Conservation (phyloP, 2,113 vertebrate species). For the Lutjanus erythropterus region DNA sequence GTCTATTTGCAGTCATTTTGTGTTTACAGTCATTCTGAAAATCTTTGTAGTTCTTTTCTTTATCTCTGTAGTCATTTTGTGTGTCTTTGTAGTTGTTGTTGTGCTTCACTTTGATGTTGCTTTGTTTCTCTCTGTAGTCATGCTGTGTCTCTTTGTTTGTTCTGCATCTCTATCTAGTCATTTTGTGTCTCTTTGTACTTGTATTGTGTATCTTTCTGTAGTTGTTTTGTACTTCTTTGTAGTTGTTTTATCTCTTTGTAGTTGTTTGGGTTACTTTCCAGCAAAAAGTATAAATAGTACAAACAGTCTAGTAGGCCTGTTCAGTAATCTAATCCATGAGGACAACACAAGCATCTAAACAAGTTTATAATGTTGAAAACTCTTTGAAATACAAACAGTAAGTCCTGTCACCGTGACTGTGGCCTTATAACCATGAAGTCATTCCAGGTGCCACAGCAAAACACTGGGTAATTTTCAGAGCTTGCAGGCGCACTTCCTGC, state of each 20-base stretch:
- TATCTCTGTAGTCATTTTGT: too few relatives aligned
- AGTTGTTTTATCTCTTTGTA: not conserved
- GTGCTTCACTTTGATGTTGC: too few relatives aligned
- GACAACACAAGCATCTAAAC: not conserved
- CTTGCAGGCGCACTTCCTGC: not conserved
- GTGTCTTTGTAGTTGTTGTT: too few relatives aligned
- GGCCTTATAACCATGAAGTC: not conserved
- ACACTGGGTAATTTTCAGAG: too few relatives aligned
- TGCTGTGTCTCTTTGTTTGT: not conserved
- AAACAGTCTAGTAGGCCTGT: not conserved
- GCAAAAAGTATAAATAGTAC: not conserved
- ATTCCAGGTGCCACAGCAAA: not conserved
- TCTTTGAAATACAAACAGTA: not conserved
- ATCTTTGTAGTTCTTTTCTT: too few relatives aligned
- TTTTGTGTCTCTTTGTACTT: not conserved
- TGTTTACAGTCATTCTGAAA: too few relatives aligned
- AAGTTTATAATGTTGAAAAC: not conserved
- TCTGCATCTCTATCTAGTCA: too few relatives aligned
- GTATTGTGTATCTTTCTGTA: not conserved
- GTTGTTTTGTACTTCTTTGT: too few relatives aligned
- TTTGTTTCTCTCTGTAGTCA: not conserved
- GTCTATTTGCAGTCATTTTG: too few relatives aligned
- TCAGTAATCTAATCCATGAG: not conserved
- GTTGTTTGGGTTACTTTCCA: not conserved
- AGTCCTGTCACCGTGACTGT: not conserved